Percentiles rank a stretch among this genome's conserved stretches.
Evolutionary conservation across 2,113 vertebrate genomes (phyloP).

Genomic region (Orycteropus afer): DNA sequence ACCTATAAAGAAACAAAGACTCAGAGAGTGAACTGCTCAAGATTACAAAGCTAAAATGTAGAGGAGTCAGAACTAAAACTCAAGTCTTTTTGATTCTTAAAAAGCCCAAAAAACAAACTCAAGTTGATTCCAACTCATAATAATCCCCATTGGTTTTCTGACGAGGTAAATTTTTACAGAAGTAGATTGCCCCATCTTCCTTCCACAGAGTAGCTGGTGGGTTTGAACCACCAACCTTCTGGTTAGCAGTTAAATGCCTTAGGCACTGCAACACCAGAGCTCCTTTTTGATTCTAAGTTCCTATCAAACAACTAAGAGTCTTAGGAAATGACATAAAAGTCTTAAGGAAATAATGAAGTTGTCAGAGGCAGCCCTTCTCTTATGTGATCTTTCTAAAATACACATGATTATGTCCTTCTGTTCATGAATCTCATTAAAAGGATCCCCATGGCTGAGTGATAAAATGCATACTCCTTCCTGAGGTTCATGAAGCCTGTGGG

Average conservation of each 20-base stretch:
- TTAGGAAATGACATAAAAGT: neutral
- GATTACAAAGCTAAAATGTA: neutral
- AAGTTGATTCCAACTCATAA: no score
- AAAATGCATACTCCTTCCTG: rapidly evolving
- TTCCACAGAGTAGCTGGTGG: no score
- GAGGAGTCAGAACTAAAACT: neutral
- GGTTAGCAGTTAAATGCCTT: no score
- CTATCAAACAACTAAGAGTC: neutral
- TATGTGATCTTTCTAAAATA: neutral
- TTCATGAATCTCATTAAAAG: neutral
- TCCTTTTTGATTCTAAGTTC: neutral
- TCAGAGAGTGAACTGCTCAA: neutral
- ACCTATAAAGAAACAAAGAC: neutral
- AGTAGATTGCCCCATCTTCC: no score
- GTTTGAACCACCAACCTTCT: no score
- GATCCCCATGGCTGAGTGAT: neutral
- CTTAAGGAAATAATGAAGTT: neutral
- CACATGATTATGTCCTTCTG: rapidly evolving
- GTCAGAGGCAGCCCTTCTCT: neutral
- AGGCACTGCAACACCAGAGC: no score
- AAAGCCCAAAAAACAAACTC: no score
- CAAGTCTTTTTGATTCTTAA: neutral
- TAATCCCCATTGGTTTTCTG: no score
- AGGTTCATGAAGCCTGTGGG: neutral
- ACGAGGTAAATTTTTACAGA: no score